Evolutionary conservation across 1,140 invertebrate species (phyloP).

Genomic region (Leptopilina boulardi): DNA sequence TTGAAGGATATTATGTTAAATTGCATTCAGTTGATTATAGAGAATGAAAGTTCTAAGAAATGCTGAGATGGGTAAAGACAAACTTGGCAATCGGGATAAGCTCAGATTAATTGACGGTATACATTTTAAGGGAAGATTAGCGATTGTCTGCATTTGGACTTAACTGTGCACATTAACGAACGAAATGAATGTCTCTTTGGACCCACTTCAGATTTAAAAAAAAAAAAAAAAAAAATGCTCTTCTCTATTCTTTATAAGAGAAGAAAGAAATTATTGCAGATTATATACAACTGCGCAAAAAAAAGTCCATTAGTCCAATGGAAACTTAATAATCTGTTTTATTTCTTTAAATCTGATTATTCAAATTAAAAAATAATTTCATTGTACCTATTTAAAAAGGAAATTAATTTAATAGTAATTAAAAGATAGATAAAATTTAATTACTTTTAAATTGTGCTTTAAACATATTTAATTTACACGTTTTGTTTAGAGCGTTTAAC

Average conservation of each 20-base stretch:
- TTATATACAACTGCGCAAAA: too few species aligned
- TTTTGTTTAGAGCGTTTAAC: background rate
- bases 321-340: too few species aligned
- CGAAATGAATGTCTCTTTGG: slow-evolving; percentile 56
- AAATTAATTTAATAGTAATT: too few species aligned
- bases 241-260: background rate
- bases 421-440: too few species aligned
- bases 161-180: slow-evolving; percentile 60
- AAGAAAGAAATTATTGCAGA: background rate
- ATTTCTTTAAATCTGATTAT: too few species aligned
- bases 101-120: slow-evolving; percentile 61
- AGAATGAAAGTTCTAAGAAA: slow-evolving; percentile 33
- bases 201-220: slow-evolving; percentile 36
- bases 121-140: slow-evolving; percentile 62
- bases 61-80: slow-evolving; percentile 11
- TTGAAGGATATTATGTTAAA: slow-evolving; percentile 24
- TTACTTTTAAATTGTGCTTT: too few species aligned
- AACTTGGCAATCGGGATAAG: slow-evolving; percentile 53
- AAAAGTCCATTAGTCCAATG: too few species aligned
- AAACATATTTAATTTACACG: slow-evolving; percentile 1
- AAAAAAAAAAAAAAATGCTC: too few species aligned
- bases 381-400: too few species aligned
- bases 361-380: too few species aligned
- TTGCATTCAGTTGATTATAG: background rate
- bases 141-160: slow-evolving; percentile 60